A percentile compares a stretch with the other conserved stretches of the same genome.
These are phyloP conservation scores for Castor canadensis DNA, from an alignment of 2,113 vertebrate genomes.

Conservation along the genomic window DNA sequence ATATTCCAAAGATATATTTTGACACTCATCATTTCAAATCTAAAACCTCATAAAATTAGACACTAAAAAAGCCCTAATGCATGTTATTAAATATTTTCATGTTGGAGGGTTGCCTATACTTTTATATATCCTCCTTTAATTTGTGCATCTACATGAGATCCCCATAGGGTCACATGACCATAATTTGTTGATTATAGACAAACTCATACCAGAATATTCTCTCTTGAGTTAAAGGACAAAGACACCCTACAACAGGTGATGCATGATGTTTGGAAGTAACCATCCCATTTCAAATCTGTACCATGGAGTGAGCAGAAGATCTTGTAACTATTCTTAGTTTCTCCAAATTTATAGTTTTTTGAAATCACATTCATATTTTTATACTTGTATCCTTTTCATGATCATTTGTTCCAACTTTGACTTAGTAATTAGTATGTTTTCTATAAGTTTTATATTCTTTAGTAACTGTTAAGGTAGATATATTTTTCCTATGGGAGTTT, in stretches of 20 bases:
- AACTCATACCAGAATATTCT: background rate
- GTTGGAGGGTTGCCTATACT: background rate
- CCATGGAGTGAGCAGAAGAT: background rate
- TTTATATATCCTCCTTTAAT: background rate
- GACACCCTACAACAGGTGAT: background rate
- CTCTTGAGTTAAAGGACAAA: background rate
- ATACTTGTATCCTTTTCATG: conserved; percentile 29
- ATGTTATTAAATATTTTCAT: background rate
- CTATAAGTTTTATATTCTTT: background rate
- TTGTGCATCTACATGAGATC: background rate
- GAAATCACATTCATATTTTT: background rate
- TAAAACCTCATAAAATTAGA: conserved; percentile 51
- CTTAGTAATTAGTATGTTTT: background rate
- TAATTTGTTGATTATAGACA: background rate
- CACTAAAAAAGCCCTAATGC: background rate
- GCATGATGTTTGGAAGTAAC: background rate
- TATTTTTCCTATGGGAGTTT: background rate
- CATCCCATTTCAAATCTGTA: background rate
- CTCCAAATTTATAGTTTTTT: background rate
- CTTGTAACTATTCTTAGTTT: background rate
- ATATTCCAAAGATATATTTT: conserved; percentile 49
- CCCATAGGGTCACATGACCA: background rate
- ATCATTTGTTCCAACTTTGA: background rate
- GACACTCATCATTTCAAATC: conserved; percentile 49
- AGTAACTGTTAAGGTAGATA: background rate